Evolutionary conservation across 2,797 vertebrate species (phyloP).

Genomic region (Epinephelus malabaricus): DNA sequence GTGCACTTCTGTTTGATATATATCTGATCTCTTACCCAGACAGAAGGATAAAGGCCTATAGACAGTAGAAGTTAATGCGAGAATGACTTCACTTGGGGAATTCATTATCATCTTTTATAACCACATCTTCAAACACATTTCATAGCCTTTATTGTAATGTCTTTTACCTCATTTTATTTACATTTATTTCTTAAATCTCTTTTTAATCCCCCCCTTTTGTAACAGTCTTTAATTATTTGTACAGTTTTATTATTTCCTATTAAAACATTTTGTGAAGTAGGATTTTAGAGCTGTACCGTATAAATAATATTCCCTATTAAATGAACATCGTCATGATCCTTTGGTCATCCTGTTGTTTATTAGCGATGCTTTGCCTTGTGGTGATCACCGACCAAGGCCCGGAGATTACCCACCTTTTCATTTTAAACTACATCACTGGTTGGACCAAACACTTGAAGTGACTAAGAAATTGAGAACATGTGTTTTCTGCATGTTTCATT

Average conservation of each 20-base stretch:
- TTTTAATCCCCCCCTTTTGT: neutral
- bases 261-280: conserved; percentile 6
- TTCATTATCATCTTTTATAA: conserved; percentile 37
- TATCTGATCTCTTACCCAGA: conserved; percentile 3
- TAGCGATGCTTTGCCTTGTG: conserved; percentile 22
- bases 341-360: conserved; percentile 48
- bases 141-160: conserved; percentile 6
- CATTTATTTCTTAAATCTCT: conserved; percentile 1
- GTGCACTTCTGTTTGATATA: neutral
- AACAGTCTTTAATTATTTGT: neutral
- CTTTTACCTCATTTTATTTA: conserved; percentile 23
- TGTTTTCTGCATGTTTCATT: conserved; percentile 63
- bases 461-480: conserved; percentile 76
- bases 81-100: neutral
- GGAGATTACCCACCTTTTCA: conserved; percentile 60
- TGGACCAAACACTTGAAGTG: conserved; percentile 56
- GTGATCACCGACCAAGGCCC: conserved; percentile 17
- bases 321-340: conserved; percentile 1
- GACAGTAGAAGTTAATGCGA: neutral
- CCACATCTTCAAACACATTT: conserved; percentile 29
- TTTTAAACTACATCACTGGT: conserved; percentile 61
- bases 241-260: conserved; percentile 42
- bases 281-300: conserved; percentile 6
- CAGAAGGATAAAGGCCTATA: neutral
- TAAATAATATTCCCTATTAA: conserved; percentile 16